Conservation (phyloP, 1,140 invertebrate genomes). For the Tetraneura akinire region DNA sequence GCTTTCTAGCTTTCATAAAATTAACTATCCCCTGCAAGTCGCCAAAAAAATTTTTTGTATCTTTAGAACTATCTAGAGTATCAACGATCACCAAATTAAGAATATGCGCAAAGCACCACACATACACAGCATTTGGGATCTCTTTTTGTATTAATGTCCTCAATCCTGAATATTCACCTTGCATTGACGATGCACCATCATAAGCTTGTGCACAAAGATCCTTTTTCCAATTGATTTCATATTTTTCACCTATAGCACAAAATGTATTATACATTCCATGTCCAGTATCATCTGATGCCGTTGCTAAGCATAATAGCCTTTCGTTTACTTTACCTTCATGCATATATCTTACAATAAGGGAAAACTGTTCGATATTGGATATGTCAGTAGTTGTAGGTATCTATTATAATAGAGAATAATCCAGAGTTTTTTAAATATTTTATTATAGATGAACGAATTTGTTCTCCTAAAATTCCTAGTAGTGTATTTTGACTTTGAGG, state of each 20-base stretch:
- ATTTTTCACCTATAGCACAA: not conserved
- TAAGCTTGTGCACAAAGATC: not conserved
- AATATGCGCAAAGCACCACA: too few relatives aligned
- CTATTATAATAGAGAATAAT: not conserved
- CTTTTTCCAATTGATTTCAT: not conserved
- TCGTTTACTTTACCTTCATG: not conserved
- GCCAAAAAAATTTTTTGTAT: too few relatives aligned
- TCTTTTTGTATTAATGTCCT: too few relatives aligned
- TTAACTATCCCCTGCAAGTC: too few relatives aligned
- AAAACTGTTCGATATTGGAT: not conserved
- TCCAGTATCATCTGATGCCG: not conserved
- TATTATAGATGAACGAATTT: not conserved
- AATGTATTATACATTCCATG: not conserved
- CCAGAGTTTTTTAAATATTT: not conserved
- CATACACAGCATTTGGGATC: too few relatives aligned
- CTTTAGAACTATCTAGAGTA: too few relatives aligned
- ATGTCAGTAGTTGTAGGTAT: not conserved
- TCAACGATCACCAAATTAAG: too few relatives aligned
- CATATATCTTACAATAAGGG: not conserved
- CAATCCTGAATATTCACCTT: not conserved
- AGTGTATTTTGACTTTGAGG: not conserved
- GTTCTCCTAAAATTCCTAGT: not conserved
- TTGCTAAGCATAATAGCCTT: not conserved
- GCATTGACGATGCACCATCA: not conserved
- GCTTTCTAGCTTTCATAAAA: too few relatives aligned